These are phyloP conservation scores for Hyles vespertilio DNA, from an alignment of 1,140 invertebrate species.

Conservation along the genomic window DNA sequence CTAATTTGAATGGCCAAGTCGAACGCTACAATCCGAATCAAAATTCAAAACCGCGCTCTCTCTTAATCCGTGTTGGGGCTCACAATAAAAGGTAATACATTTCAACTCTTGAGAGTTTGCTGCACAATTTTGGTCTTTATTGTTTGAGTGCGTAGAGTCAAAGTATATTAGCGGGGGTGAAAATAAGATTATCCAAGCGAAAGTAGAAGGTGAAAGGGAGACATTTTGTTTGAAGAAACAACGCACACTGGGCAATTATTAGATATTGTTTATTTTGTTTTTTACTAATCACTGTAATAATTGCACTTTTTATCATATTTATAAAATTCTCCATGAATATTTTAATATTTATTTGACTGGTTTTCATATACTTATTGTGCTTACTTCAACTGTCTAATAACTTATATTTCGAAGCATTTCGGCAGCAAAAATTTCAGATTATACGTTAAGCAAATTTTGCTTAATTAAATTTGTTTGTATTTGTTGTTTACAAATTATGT, in stretches of 20 bases:
- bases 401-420: too few relatives aligned
- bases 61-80: constrained; percentile 74
- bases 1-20: constrained; percentile 57
- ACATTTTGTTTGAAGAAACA: constrained; percentile 59
- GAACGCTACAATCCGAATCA: constrained; percentile 68
- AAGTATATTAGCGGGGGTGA: constrained; percentile 38
- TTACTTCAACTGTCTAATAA: too few relatives aligned
- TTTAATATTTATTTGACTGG: too few relatives aligned
- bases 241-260: constrained; percentile 20
- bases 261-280: not conserved
- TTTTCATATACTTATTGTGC: too few relatives aligned
- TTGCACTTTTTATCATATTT: not conserved
- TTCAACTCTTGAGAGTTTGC: constrained; percentile 50
- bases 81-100: constrained; percentile 76
- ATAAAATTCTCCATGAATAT: not conserved
- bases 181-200: constrained; percentile 74
- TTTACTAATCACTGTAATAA: not conserved
- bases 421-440: too few relatives aligned
- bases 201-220: constrained; percentile 74
- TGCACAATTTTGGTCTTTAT: constrained; percentile 46
- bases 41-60: constrained; percentile 74
- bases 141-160: constrained; percentile 29
- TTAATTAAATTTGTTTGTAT: too few relatives aligned
- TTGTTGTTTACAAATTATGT: too few relatives aligned
- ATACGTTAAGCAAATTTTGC: too few relatives aligned